Evolutionary conservation across 2,113 vertebrate genomes (phyloP).

Genomic region (Platysternon megacephalum): DNA sequence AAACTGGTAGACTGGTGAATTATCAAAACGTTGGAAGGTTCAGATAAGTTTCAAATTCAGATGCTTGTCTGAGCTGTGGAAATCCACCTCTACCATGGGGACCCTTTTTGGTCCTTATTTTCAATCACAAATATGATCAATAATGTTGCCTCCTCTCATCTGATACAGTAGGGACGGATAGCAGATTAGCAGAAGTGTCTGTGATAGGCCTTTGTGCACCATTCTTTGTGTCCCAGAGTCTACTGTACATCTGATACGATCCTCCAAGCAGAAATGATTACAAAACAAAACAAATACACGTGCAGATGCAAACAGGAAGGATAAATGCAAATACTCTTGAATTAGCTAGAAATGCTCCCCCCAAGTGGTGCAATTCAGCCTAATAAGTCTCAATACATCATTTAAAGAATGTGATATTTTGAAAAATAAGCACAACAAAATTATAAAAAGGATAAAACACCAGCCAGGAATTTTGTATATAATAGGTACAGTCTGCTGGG

Average conservation of each 20-base stretch:
- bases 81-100: neutral
- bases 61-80: neutral
- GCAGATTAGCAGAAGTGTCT: neutral
- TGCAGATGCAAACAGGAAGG: neutral
- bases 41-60: neutral
- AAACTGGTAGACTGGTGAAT: neutral
- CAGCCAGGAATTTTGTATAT: neutral
- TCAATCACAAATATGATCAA: neutral
- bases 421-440: neutral
- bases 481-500: neutral
- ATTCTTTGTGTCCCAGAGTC: neutral
- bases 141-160: neutral
- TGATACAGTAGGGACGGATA: neutral
- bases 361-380: neutral
- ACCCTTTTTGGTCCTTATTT: neutral
- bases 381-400: neutral
- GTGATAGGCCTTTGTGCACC: neutral
- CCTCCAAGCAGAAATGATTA: neutral
- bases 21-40: neutral
- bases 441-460: neutral
- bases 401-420: neutral
- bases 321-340: neutral
- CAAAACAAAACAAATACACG: neutral
- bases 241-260: neutral
- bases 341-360: accelerated